Conservation (phyloP, 1,140 invertebrate species). For the Hyphantria cunea region DNA sequence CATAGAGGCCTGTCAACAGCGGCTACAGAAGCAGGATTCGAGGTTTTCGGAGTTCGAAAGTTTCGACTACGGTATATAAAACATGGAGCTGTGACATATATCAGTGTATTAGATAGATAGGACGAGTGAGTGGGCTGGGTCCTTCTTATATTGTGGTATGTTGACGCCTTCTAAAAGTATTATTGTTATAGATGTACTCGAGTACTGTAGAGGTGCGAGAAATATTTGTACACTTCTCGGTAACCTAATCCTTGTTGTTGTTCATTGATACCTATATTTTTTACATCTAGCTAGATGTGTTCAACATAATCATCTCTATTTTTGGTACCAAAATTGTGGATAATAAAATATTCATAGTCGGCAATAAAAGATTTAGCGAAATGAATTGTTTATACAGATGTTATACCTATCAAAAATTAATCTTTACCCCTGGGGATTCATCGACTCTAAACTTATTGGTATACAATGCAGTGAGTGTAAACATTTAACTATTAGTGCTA, state of each 20-base stretch:
- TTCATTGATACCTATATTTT: slow-evolving; percentile 81
- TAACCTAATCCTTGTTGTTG: slow-evolving; percentile 79
- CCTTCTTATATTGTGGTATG: slow-evolving; percentile 73
- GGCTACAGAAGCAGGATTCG: slow-evolving; percentile 93
- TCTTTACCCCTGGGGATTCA: slow-evolving; percentile 21
- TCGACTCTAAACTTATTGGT: background rate
- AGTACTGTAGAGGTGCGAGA: slow-evolving; percentile 69
- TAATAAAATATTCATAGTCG: slow-evolving; percentile 55
- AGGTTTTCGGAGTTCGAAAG: slow-evolving; percentile 90
- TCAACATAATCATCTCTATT: slow-evolving; percentile 79
- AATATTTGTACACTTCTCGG: slow-evolving; percentile 79
- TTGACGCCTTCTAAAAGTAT: slow-evolving; percentile 79
- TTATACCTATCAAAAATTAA: slow-evolving; percentile 20
- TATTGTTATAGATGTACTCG: slow-evolving; percentile 79
- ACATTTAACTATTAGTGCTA: background rate
- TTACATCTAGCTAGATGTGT: slow-evolving; percentile 79
- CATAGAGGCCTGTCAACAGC: slow-evolving; percentile 92
- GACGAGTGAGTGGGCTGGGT: slow-evolving; percentile 61
- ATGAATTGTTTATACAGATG: slow-evolving; percentile 34
- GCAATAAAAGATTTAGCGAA: slow-evolving; percentile 39
- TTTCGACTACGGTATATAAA: slow-evolving; percentile 87
- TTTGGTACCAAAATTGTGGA: slow-evolving; percentile 75
- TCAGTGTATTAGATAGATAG: slow-evolving; percentile 78
- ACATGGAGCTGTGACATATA: slow-evolving; percentile 73
- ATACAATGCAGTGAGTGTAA: background rate